Evolutionary conservation across 2,113 vertebrate species (phyloP).

Genomic region (Dasypus novemcinctus): DNA sequence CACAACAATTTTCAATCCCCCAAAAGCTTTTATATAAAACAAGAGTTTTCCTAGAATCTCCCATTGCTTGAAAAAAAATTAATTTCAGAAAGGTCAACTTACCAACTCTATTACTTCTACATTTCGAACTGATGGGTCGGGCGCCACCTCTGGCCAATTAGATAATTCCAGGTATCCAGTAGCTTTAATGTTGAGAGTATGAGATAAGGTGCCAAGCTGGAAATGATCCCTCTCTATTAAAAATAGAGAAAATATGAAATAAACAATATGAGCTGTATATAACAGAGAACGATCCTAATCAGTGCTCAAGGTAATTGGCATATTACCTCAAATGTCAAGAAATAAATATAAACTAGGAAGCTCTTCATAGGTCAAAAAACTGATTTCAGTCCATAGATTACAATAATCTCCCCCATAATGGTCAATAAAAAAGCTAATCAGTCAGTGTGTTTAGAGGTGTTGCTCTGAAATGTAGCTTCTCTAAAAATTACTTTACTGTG

Average conservation of each 20-base stretch:
- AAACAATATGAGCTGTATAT: conserved; percentile 80
- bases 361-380: conserved; percentile 88
- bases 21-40: conserved; percentile 53
- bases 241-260: conserved; percentile 78
- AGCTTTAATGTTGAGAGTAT: conserved; percentile 92
- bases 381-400: conserved; percentile 90
- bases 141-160: conserved; percentile 93
- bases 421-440: conserved; percentile 93
- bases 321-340: conserved; percentile 88
- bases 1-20: not conserved
- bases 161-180: conserved; percentile 95
- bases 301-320: conserved; percentile 86
- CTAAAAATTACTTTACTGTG: conserved; percentile 92
- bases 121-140: conserved; percentile 94
- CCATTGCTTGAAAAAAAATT: conserved; percentile 63
- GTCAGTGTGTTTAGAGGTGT: conserved; percentile 91
- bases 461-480: conserved; percentile 91
- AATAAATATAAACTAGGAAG: conserved; percentile 90
- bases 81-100: conserved; percentile 77
- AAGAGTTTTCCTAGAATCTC: conserved; percentile 37
- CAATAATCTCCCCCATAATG: conserved; percentile 90
- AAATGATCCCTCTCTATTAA: conserved; percentile 94
- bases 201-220: conserved; percentile 97
- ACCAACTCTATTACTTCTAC: conserved; percentile 93
- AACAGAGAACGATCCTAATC: conserved; percentile 84